Evolutionary conservation across 2,113 vertebrate genomes (phyloP).

Genomic region (Chloropsis hardwickii): DNA sequence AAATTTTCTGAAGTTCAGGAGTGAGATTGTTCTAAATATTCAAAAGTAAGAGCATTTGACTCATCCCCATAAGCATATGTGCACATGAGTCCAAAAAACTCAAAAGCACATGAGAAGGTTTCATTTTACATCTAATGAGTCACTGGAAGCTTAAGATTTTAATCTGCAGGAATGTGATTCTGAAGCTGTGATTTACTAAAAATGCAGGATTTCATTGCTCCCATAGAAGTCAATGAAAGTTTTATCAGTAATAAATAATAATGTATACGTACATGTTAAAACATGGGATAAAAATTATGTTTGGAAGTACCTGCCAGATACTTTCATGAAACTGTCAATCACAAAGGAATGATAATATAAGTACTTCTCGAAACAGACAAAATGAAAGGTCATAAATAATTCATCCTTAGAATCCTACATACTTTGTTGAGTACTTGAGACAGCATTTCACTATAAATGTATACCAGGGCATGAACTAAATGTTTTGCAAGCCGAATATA

Average conservation of each 20-base stretch:
- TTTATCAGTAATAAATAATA: neutral
- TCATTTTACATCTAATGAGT: conserved; percentile 16
- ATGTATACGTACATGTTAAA: neutral
- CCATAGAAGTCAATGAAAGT: neutral
- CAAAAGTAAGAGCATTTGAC: conserved; percentile 16
- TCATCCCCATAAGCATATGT: conserved; percentile 7
- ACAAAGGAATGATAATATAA: neutral
- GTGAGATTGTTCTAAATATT: neutral
- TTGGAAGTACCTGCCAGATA: neutral
- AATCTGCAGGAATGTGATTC: neutral
- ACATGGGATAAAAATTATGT: neutral
- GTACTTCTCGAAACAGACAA: neutral
- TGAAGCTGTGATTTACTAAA: neutral
- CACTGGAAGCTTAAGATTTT: neutral
- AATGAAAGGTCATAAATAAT: neutral
- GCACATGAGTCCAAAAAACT: neutral
- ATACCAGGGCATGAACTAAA: neutral
- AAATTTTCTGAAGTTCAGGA: neutral
- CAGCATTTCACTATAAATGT: neutral
- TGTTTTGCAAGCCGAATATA: neutral
- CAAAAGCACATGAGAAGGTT: neutral
- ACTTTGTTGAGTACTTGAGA: neutral
- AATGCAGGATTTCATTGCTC: neutral
- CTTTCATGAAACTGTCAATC: neutral
- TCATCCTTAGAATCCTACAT: neutral